Base-by-base conservation (phyloP, 2,888 invertebrate species). In the Yponomeuta evonymella region DNA sequence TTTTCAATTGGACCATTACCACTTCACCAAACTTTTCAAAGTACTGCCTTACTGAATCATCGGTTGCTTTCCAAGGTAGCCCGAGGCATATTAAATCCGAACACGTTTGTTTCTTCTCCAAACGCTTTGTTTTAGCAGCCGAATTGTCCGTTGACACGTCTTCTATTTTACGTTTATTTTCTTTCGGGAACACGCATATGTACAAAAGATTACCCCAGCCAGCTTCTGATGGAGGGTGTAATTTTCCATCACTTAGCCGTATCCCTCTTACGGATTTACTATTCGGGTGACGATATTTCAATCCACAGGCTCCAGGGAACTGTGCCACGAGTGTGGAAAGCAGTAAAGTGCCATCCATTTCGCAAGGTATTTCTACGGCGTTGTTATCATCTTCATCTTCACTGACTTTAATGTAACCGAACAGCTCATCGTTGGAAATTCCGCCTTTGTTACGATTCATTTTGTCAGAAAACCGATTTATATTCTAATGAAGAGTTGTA, bases 21-120 rank as follows among this genome's bases (percentile, higher is more conserved):
- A 99, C 97, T 90, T 98, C 98, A 48, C 99, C 99, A 92, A 97
- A 99, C 74, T 97, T 96, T 84, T 98, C 98, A 90, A 99, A 99
- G 90, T 99, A 99, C 82, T 97, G 97, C 76, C 97, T 94, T 75
- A 99, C 94, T 83, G 98, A 97, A 79, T 98, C 98, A 88, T 99
- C 99, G 1, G 97, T 96, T 12, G 98, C 98, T 89, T 98, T 99
- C 98, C 98, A 99, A 69, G 99, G 98, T 77, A 99, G 92, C 58
- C 99, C 99, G 72, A 99, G 94, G 69, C 99, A 99, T 87, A 99
- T 99, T 79, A 99, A 94, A 92, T 99, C 99, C 73, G 98, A 97
- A 88, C 98, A 98, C 74, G 97, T 96, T 72, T 97, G 93, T 82
- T 97, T 96, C 76, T 97, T 97, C 87, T 98, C 98, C 86, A 98